Conservation (phyloP, 1,140 invertebrate species). For the Pantala flavescens region DNA sequence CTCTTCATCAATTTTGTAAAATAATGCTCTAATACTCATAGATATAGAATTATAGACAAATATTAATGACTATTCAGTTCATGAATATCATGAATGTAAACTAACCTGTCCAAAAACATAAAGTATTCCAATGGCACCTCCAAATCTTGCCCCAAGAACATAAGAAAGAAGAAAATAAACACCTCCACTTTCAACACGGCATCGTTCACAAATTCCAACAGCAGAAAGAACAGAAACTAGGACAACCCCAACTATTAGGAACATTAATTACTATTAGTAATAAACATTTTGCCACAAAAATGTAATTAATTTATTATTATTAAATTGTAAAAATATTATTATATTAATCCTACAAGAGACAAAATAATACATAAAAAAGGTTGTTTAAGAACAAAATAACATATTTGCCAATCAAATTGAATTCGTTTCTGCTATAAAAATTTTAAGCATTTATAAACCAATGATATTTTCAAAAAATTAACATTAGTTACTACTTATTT, state of each 20-base stretch:
- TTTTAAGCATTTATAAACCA: too few species aligned
- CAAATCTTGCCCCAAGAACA: constrained; percentile 84
- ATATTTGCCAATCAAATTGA: too few species aligned
- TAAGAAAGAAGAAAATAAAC: constrained; percentile 92
- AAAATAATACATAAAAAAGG: too few species aligned
- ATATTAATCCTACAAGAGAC: constrained; percentile 12
- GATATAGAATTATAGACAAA: too few species aligned
- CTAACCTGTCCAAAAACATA: constrained; percentile 91
- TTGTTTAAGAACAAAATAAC: too few species aligned
- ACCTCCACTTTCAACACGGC: constrained; percentile 86
- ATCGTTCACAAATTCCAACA: constrained; percentile 90
- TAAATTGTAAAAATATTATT: constrained; percentile 19
- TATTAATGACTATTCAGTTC: too few species aligned
- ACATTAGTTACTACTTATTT: too few species aligned
- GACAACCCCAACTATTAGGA: constrained; percentile 65
- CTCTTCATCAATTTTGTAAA: too few species aligned
- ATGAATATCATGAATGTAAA: not conserved
- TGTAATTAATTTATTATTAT: constrained; percentile 9
- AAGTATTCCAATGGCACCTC: constrained; percentile 79
- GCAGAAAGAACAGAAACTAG: constrained; percentile 85
- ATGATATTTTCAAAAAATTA: too few species aligned
- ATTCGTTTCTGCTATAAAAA: too few species aligned
- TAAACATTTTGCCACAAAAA: constrained; percentile 24
- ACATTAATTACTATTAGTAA: constrained; percentile 20
- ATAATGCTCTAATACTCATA: too few species aligned